These are phyloP conservation scores for Ptilonorhynchus violaceus DNA, from an alignment of 2,113 vertebrate genomes.

Conservation along the genomic window DNA sequence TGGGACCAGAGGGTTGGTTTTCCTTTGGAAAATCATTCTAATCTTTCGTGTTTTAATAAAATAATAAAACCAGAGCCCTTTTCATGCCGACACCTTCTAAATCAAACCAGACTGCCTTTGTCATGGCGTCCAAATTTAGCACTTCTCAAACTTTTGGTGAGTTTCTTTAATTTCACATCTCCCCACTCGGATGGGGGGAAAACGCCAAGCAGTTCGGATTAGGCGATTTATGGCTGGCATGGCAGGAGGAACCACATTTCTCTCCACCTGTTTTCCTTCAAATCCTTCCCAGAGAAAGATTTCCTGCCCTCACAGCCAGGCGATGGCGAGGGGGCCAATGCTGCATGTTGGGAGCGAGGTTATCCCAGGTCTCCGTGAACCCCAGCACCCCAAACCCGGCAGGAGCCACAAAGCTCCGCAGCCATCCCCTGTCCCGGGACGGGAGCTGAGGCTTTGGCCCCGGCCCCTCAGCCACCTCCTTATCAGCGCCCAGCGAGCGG, in stretches of 20 bases:
- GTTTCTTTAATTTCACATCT: conserved; percentile 25
- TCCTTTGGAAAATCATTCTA: conserved; percentile 48
- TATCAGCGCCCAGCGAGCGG: conserved; percentile 71
- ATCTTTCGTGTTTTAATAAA: conserved; percentile 48
- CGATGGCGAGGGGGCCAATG: fast-evolving
- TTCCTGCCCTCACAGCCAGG: neutral
- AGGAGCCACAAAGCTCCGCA: neutral
- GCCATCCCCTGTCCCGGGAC: neutral
- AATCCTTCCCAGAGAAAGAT: neutral
- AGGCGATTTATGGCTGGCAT: neutral
- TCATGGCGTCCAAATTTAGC: conserved; percentile 38
- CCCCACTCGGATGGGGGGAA: fast-evolving
- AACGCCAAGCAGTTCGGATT: neutral
- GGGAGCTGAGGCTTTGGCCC: neutral
- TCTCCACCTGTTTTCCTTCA: conserved; percentile 48
- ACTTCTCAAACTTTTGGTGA: conserved; percentile 21
- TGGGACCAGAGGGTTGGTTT: neutral
- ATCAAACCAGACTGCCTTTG: conserved; percentile 60
- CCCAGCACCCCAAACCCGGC: neutral
- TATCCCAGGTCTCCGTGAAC: neutral
- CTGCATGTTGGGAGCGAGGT: neutral
- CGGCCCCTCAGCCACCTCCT: conserved; percentile 21
- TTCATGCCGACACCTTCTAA: conserved; percentile 34
- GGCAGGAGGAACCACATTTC: neutral
- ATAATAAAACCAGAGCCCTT: conserved; percentile 26